phyloP scores from a whole-genome alignment of 2,113 vertebrate genomes.

The Sinocyclocheilus anshuiensis region DNA sequence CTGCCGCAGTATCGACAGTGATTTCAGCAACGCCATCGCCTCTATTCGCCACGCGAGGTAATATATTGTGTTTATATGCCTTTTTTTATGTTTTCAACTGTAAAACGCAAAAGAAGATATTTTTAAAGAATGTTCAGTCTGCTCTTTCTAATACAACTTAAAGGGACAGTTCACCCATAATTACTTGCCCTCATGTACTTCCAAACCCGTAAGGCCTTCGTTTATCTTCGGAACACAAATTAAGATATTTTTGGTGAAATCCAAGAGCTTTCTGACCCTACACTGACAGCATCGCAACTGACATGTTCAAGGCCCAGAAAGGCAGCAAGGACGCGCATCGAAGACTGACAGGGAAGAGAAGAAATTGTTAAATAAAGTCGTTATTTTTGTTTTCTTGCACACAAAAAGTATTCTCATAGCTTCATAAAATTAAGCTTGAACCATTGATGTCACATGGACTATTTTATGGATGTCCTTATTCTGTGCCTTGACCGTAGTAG shows the following conservation, averaged over 20 bases:
- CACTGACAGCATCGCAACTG: too few relatives aligned
- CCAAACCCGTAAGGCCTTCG: too few relatives aligned
- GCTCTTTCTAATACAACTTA: neutral
- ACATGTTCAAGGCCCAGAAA: neutral
- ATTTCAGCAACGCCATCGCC: constrained; percentile 94
- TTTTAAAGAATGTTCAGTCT: neutral
- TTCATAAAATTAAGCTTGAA: too few relatives aligned
- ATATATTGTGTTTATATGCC: neutral
- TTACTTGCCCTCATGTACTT: too few relatives aligned
- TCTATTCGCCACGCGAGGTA: constrained; percentile 97
- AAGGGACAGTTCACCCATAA: too few relatives aligned
- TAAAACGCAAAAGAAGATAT: neutral
- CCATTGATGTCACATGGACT: too few relatives aligned
- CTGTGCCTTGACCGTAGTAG: too few relatives aligned
- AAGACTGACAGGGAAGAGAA: too few relatives aligned
- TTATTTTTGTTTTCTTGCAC: neutral
- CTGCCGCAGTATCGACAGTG: constrained; percentile 97
- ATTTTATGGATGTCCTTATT: too few relatives aligned
- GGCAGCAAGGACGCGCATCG: neutral
- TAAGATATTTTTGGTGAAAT: too few relatives aligned
- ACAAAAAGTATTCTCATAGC: neutral
- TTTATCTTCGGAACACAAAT: too few relatives aligned
- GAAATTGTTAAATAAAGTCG: neutral
- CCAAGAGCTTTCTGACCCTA: too few relatives aligned
- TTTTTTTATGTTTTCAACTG: neutral